Evolutionary conservation across 2,888 invertebrate species (phyloP).

Genomic region (Balanococcus diminutus): DNA sequence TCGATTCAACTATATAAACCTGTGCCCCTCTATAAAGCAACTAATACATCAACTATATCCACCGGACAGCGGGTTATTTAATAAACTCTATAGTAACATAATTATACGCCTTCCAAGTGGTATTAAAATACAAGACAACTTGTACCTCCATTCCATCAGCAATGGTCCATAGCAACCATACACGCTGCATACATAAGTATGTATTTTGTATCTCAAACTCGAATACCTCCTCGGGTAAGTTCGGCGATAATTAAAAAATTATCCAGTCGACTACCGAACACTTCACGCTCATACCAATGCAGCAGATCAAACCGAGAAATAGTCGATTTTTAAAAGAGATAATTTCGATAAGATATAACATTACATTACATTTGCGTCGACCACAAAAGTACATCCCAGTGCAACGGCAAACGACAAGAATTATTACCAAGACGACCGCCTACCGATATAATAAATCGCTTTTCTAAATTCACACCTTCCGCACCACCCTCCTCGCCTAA

Average conservation of each 20-base stretch:
- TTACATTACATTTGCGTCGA: slow-evolving; percentile 7
- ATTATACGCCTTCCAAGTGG: slow-evolving; percentile 32
- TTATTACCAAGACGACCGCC: slow-evolving; percentile 11
- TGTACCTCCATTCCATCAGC: no score
- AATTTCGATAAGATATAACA: slow-evolving; percentile 25
- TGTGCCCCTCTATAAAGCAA: background rate
- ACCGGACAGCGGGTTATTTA: slow-evolving; percentile 20
- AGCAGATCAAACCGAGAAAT: background rate
- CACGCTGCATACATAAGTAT: background rate
- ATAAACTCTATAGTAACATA: slow-evolving; percentile 20
- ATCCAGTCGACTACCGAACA: slow-evolving; percentile 23
- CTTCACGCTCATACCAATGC: background rate
- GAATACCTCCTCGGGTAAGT: slow-evolving; percentile 1
- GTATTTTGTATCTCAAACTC: slow-evolving; percentile 2
- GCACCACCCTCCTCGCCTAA: background rate
- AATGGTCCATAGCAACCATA: background rate
- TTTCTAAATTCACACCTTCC: slow-evolving; percentile 23
- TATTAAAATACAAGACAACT: slow-evolving; percentile 28
- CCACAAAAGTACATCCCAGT: background rate
- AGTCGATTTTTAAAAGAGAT: background rate
- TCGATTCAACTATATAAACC: background rate
- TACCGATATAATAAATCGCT: slow-evolving; percentile 34
- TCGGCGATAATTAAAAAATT: slow-evolving; percentile 27
- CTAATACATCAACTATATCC: background rate
- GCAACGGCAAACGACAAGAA: slow-evolving; percentile 33